phyloP scores from a whole-genome alignment of 1,140 invertebrate species.

The Rhopalosiphum maidis region DNA sequence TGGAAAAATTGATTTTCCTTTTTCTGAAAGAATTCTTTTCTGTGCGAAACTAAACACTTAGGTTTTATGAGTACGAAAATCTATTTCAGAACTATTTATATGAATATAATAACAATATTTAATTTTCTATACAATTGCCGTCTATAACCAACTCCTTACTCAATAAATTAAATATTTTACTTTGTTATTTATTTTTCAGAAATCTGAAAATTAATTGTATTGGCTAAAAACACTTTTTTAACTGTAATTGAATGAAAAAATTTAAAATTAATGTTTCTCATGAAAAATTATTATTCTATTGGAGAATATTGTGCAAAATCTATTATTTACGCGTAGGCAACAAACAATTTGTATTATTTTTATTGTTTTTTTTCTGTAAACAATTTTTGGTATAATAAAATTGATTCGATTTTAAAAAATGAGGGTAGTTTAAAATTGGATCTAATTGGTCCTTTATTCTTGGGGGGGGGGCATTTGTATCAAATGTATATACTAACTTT shows the following conservation, averaged over 20 bases:
- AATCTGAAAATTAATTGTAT: neutral
- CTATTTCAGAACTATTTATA: neutral
- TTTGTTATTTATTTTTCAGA: neutral
- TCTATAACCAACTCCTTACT: neutral
- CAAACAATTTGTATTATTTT: neutral
- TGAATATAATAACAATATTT: neutral
- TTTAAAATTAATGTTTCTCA: no score
- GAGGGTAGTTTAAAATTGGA: no score
- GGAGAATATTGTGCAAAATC: neutral
- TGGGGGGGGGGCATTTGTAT: no score
- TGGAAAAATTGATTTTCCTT: conserved; percentile 40
- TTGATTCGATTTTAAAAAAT: no score
- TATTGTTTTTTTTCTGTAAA: neutral
- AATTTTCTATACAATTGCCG: neutral
- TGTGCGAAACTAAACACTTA: neutral
- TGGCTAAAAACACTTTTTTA: no score
- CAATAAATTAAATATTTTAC: neutral
- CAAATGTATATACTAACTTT: no score
- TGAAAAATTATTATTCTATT: neutral
- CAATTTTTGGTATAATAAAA: no score
- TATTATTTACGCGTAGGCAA: neutral
- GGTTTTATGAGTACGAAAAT: neutral
- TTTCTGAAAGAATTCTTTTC: neutral
- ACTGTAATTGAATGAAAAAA: no score
- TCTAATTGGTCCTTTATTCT: no score